A percentile compares a stretch with the other conserved stretches of the same genome.
Evolutionary conservation across 2,888 invertebrate genomes (phyloP).

Genomic region (Patella caerulea): DNA sequence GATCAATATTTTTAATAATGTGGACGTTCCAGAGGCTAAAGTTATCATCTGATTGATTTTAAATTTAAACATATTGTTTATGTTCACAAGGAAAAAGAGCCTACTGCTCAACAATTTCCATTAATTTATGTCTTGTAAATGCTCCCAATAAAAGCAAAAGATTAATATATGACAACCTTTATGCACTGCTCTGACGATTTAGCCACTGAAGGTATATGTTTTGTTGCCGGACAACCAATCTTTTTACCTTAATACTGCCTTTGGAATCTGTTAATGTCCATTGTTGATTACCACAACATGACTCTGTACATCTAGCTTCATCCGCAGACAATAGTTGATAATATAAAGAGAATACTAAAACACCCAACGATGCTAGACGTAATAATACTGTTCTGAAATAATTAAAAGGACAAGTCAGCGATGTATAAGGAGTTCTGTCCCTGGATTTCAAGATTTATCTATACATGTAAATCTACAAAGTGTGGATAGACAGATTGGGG

Average conservation of each 20-base stretch:
- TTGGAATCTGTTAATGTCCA: conserved; percentile 39
- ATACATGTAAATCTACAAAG: not conserved
- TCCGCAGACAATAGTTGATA: conserved; percentile 63
- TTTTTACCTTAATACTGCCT: conserved; percentile 50
- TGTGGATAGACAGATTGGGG: not conserved
- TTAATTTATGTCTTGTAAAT: too few species aligned
- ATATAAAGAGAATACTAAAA: conserved; percentile 81
- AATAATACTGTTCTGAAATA: conserved; percentile 74
- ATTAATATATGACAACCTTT: too few species aligned
- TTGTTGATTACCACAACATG: conserved; percentile 52
- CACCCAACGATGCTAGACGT: conserved; percentile 82
- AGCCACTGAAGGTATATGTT: too few species aligned
- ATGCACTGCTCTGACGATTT: too few species aligned
- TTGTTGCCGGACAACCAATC: too few species aligned
- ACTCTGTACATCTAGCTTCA: conserved; percentile 17
- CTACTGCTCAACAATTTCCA: not conserved
- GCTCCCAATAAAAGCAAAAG: too few species aligned
- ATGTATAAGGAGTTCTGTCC: not conserved
- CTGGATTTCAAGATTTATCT: not conserved
- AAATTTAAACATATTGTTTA: too few species aligned
- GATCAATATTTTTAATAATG: too few species aligned
- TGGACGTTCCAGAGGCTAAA: too few species aligned
- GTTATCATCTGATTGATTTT: too few species aligned
- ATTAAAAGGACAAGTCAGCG: not conserved
- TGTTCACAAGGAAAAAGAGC: not conserved